A percentile compares a stretch with the other conserved stretches of the same genome.
Evolutionary conservation across 2,888 invertebrate genomes (phyloP).

Genomic region (Watsonalla binaria): DNA sequence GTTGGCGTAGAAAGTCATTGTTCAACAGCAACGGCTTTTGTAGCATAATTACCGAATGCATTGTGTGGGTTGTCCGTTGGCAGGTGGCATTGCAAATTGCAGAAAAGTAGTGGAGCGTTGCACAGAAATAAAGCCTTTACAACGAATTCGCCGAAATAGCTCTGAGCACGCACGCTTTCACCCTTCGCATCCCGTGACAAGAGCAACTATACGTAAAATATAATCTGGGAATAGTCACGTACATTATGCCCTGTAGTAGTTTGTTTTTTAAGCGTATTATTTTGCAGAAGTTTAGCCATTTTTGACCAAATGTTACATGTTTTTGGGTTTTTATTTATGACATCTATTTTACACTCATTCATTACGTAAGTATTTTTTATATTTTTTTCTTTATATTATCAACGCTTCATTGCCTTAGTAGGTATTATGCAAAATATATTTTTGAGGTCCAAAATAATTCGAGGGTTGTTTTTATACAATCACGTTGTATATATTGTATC

Average conservation of each 20-base stretch:
- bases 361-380: too few relatives aligned
- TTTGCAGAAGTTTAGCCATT: background rate
- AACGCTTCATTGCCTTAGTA: too few relatives aligned
- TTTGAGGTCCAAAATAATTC: too few relatives aligned
- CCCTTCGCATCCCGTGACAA: conserved; percentile 9
- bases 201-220: conserved; percentile 5
- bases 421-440: too few relatives aligned
- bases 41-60: conserved; percentile 70
- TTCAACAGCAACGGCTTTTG: conserved; percentile 49
- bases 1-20: conserved; percentile 12
- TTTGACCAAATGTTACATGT: too few relatives aligned
- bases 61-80: conserved; percentile 55
- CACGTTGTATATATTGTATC: too few relatives aligned
- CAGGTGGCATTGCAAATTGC: conserved; percentile 47
- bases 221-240: background rate
- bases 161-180: conserved; percentile 10
- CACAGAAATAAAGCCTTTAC: conserved; percentile 37
- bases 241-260: background rate
- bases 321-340: too few relatives aligned
- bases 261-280: background rate
- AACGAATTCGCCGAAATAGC: conserved; percentile 24
- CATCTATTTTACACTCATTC: too few relatives aligned
- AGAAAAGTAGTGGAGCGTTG: conserved; percentile 46
- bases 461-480: too few relatives aligned
- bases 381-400: too few relatives aligned